phyloP scores from a whole-genome alignment of 2,113 vertebrate genomes.

The Anser cygnoides region DNA sequence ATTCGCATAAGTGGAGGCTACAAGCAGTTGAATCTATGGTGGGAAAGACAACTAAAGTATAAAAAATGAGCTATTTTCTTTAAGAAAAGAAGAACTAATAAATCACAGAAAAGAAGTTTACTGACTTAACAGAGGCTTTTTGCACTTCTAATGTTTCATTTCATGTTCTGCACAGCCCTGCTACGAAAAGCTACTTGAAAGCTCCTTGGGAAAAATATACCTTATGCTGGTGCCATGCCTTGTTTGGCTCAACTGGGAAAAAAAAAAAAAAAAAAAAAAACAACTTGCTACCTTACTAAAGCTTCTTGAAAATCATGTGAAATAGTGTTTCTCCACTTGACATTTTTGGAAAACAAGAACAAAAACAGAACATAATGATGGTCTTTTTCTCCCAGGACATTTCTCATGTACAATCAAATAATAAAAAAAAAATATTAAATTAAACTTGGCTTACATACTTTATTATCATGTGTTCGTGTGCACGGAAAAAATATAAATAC shows the following conservation, averaged over 20 bases:
- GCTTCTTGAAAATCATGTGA: conserved; percentile 14
- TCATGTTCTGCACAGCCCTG: not conserved
- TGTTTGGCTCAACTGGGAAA: conserved; percentile 52
- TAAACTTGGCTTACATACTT: not conserved
- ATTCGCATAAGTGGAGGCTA: accelerated
- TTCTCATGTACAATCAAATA: conserved; percentile 15
- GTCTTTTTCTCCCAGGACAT: not conserved
- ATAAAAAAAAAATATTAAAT: not conserved
- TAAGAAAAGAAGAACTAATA: not conserved
- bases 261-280: not conserved
- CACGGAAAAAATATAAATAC: not conserved
- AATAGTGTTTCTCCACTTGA: conserved; percentile 31
- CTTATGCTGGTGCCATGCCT: conserved; percentile 33
- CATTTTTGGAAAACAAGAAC: not conserved
- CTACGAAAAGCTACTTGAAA: conserved; percentile 18
- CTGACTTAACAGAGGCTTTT: not conserved
- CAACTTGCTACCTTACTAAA: not conserved
- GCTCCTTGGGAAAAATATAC: conserved; percentile 19
- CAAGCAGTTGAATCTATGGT: not conserved
- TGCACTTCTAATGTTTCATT: conserved; percentile 7
- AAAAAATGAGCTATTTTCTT: not conserved
- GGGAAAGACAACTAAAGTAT: not conserved
- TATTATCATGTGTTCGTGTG: not conserved
- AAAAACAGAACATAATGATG: not conserved
- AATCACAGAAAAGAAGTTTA: not conserved